phyloP scores from a whole-genome alignment of 92 coral and sea anemone species.

The Bergia puertoricense region DNA sequence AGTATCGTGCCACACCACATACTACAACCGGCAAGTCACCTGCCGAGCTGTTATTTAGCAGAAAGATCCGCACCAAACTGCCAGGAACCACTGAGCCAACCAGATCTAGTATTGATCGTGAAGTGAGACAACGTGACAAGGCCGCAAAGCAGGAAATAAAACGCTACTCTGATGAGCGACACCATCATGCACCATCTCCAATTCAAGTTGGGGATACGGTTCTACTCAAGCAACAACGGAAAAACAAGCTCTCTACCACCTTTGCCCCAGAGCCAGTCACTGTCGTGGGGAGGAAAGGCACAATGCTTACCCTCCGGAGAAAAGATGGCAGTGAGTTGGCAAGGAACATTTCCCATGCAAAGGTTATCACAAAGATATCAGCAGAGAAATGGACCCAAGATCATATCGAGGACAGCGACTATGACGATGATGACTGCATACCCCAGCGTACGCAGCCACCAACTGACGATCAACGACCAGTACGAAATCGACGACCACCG shows the following conservation, averaged over 20 bases:
- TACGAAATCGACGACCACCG: constrained; percentile 37
- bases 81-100: constrained; percentile 2
- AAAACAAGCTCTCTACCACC: constrained; percentile 35
- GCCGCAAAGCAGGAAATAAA: constrained; percentile 25
- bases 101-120: neutral
- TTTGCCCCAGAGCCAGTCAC: too few relatives aligned
- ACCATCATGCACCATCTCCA: neutral
- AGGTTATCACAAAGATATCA: neutral
- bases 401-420: neutral
- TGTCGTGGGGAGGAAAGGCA: too few relatives aligned
- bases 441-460: neutral
- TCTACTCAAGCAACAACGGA: constrained; percentile 34
- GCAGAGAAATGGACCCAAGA: constrained; percentile 7
- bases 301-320: too few relatives aligned
- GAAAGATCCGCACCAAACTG: constrained; percentile 38
- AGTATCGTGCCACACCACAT: constrained; percentile 51
- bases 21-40: constrained; percentile 44
- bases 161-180: constrained; percentile 24
- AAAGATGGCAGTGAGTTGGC: neutral
- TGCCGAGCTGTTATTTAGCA: constrained; percentile 38
- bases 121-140: constrained; percentile 31
- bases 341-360: constrained; percentile 29
- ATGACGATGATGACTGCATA: constrained; percentile 10
- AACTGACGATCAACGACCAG: neutral
- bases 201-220: constrained; percentile 41